Evolutionary conservation across 1,140 invertebrate genomes (phyloP), one percentile per base, ranked within the genome.

Genomic region (Oryctes rhinoceros): DNA sequence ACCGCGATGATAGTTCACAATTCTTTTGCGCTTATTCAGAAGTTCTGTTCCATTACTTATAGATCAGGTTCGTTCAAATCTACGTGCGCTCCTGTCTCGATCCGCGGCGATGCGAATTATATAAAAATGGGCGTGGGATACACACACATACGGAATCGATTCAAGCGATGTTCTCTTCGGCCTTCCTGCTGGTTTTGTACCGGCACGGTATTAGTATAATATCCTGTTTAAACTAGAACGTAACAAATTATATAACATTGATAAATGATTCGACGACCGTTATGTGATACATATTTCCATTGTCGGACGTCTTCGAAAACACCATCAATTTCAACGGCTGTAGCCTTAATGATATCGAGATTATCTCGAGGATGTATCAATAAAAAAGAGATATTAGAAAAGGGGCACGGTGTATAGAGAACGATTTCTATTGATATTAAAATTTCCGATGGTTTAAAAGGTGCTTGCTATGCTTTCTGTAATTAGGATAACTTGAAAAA

Each of bases 221-320:
- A 59, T 59, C 53, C 53, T 59, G 53, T 59, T 18, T 59, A 59
- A 59, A 59, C 53, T 59, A 18, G 53, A 59, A 59, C 53, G 53
- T 59, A 59, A 59, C 53, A 59, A 59, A 59, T 59, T 59, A 59
- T 15, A 59, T 59, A 59, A 59, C 53, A 59, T 59, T 59, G 53
- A 59, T 59, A 18, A 59, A 59, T 59, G 53, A 59, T n/a, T 7
- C 53, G 15, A 3, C 18, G 18, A 59, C 53, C 53, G 53, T 59
- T 59, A 59, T 59, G 53, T 59, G 53, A 59, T 59, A 59, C 53
- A 59, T 59, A 59, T 59, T 59, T 59, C 53, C 18, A 59, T 59
- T 59, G 18, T 59, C 53, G 53, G 15, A 59, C 15, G 18, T 59
- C 53, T 59, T 59, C 53, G 53, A n/a, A 59, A 59, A 59, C 53